Conservation (phyloP, 2,888 invertebrate genomes). For the Cheilosia pagana region DNA sequence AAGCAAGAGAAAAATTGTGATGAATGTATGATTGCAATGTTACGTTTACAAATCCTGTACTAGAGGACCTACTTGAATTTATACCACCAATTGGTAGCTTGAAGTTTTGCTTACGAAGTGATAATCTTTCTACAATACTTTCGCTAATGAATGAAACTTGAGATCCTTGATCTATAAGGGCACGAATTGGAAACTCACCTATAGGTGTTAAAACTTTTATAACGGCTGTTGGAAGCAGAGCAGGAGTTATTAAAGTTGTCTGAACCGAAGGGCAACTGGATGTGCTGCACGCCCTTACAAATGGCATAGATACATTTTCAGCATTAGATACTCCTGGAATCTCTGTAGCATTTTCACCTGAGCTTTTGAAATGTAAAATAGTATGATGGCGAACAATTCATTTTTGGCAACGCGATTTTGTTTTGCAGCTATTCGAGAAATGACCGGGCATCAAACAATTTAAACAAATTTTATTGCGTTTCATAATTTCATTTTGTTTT, state of each 20-base stretch:
- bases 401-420: constrained; percentile 9
- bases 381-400: constrained; percentile 12
- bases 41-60: not conserved
- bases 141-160: constrained; percentile 2
- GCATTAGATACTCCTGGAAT: not conserved
- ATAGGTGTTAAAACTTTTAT: not conserved
- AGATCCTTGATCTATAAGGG: not conserved
- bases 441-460: constrained; percentile 2
- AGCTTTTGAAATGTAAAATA: not conserved
- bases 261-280: not conserved
- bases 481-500: not conserved
- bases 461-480: constrained; percentile 1
- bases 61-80: not conserved
- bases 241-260: not conserved
- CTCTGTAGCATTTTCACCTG: not conserved
- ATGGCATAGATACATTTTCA: not conserved
- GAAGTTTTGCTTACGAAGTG: not conserved
- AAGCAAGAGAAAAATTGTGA: not conserved
- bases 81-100: constrained; percentile 5
- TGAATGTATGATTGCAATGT: constrained; percentile 3
- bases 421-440: constrained; percentile 4
- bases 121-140: not conserved
- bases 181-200: not conserved
- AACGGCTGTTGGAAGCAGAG: constrained; percentile 2
- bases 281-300: not conserved